Evolutionary conservation across 1,140 invertebrate genomes (phyloP), one percentile per base, ranked within the genome.

Genomic region (Papilio machaon): DNA sequence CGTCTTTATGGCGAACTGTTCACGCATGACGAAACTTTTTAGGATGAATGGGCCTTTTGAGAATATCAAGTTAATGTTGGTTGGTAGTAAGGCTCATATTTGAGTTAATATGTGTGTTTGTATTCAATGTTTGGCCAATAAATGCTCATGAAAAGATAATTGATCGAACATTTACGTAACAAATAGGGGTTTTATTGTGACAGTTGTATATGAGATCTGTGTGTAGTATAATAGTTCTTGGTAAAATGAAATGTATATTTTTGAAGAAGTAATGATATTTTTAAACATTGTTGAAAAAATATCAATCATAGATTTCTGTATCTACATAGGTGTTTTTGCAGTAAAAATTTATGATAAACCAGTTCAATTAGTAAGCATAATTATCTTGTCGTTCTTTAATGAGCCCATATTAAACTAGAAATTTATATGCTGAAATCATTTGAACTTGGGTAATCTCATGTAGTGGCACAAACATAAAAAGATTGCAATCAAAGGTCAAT

Each of bases 1-100:
- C 89, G 80, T 88, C 88, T 91, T 89, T 90, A 91, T 91, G 80
- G 84, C 79, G 84, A 70, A 60, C 85, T 78, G 76, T 78, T 78
- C 76, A 60, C 76, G 76, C 49, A 78, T 78, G 35, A 60, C 64
- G 54, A 78, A 78, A 78, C 76, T 78, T 78, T 78, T 78, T 78
- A 78, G 76, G 30, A 78, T 78, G 76, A 60, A 78, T 78, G 49
- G 76, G 52, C 76, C 54, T 60, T 60, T 78, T 17, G 54, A 38
- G 76, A 38, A 78, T 78, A 78, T 60, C 54, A 58, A 35, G 76
- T 78, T 60, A 78, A 78, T 78, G 76, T 78, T 43, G 13, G 73
- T 73, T 54, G 11, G 13, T 52, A 49, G n/a, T 2, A 19, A 76
- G 46, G 19, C 13, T 9, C 43, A 76, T 76, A 76, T 76, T 76